These are phyloP conservation scores for Trissolcus japonicus DNA, from an alignment of 2,888 invertebrate genomes.

Conservation along the genomic window DNA sequence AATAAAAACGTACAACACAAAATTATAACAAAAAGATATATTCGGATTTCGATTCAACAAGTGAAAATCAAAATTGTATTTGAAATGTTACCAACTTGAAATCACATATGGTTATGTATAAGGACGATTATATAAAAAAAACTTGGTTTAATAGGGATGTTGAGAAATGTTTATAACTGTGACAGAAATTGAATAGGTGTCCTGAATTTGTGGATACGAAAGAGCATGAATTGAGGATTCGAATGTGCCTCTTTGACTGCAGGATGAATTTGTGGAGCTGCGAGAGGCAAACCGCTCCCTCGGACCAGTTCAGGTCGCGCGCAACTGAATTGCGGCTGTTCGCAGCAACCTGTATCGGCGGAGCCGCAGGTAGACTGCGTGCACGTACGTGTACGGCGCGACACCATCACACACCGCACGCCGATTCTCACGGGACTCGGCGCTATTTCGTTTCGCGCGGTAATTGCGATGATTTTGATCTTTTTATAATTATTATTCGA, in stretches of 20 bases:
- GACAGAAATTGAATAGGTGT: neutral
- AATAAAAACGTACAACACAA: too few species aligned
- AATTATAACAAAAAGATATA: too few species aligned
- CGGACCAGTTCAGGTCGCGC: conserved; percentile 43
- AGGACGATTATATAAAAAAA: too few species aligned
- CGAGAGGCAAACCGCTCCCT: conserved; percentile 16
- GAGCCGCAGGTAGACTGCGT: conserved; percentile 28
- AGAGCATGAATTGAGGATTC: conserved; percentile 12
- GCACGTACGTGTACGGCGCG: conserved; percentile 3
- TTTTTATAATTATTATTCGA: conserved; percentile 10
- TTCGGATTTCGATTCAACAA: too few species aligned
- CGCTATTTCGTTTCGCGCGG: neutral
- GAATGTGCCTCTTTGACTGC: conserved; percentile 30
- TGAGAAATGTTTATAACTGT: too few species aligned
- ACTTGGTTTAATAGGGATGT: too few species aligned
- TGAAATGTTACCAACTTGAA: too few species aligned
- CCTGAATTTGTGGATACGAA: neutral
- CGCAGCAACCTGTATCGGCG: conserved; percentile 30
- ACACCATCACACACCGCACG: conserved; percentile 1
- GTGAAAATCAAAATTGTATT: too few species aligned
- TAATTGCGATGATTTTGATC: conserved; percentile 15
- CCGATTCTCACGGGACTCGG: conserved; percentile 12
- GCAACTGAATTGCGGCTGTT: conserved; percentile 34
- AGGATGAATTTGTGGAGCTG: conserved; percentile 32
- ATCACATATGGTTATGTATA: too few species aligned